phyloP scores from a whole-genome alignment of 1,140 invertebrate genomes.

The Anoplolepis gracilipes region DNA sequence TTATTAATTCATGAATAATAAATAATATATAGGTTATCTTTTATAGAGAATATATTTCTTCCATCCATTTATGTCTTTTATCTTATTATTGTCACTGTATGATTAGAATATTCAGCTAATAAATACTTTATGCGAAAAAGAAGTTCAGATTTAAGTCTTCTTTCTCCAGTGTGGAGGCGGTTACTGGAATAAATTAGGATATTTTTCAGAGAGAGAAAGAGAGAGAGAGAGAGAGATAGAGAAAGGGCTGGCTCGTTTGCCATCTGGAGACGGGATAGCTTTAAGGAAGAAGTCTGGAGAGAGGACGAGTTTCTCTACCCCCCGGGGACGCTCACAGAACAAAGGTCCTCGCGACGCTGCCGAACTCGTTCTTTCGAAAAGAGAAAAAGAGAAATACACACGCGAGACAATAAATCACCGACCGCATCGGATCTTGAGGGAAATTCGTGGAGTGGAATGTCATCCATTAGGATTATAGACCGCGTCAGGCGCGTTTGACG shows the following conservation, averaged over 20 bases:
- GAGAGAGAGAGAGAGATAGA: too few relatives aligned
- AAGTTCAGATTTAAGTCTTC: constrained; percentile 8
- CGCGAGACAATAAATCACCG: constrained; percentile 78
- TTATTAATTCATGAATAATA: neutral
- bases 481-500: constrained; percentile 9
- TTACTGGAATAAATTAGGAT: constrained; percentile 79
- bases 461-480: constrained; percentile 80
- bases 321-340: constrained; percentile 65
- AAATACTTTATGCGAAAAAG: constrained; percentile 28
- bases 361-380: constrained; percentile 67
- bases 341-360: constrained; percentile 61
- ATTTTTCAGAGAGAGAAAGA: constrained; percentile 64
- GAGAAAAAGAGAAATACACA: constrained; percentile 27
- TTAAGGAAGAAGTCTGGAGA: constrained; percentile 65
- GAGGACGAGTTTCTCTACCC: constrained; percentile 63
- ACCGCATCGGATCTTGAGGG: constrained; percentile 67
- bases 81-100: constrained; percentile 10
- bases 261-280: constrained; percentile 62
- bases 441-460: constrained; percentile 73
- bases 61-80: neutral
- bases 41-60: neutral
- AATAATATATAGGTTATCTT: neutral
- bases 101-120: constrained; percentile 10
- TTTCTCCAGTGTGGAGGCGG: constrained; percentile 66
- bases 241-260: constrained; percentile 66